Evolutionary conservation across 2,888 invertebrate genomes (phyloP).

Genomic region (Andricus quercusramuli): DNA sequence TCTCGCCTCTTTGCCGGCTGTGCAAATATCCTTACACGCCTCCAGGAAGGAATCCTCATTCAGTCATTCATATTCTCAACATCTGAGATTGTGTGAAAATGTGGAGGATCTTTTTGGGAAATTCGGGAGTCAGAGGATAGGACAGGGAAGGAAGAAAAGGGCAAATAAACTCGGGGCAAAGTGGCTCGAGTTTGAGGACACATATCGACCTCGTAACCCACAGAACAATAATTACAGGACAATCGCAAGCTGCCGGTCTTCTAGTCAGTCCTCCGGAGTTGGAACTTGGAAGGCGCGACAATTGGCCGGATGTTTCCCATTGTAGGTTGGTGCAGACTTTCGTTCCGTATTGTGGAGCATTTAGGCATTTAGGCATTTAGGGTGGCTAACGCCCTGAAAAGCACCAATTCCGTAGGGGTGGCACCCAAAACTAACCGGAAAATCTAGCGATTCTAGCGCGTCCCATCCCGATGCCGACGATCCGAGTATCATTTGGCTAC

Average conservation of each 20-base stretch:
- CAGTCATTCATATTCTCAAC: neutral
- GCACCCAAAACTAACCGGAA: slow-evolving; percentile 61
- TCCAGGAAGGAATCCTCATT: slow-evolving; percentile 15
- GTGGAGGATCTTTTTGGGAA: slow-evolving; percentile 1
- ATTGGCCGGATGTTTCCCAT: slow-evolving; percentile 78
- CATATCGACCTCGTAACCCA: slow-evolving; percentile 59
- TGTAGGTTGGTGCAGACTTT: slow-evolving; percentile 57
- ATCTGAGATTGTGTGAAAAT: slow-evolving; percentile 5
- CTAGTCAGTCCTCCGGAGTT: slow-evolving; percentile 36
- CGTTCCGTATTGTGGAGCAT: slow-evolving; percentile 57
- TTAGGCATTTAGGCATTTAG: slow-evolving; percentile 58
- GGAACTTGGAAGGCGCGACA: slow-evolving; percentile 67
- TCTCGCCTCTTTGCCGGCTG: slow-evolving; percentile 26
- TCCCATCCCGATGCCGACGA: slow-evolving; percentile 36
- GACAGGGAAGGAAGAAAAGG: neutral
- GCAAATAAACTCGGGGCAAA: slow-evolving; percentile 22
- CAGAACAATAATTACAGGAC: slow-evolving; percentile 57
- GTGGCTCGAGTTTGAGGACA: slow-evolving; percentile 6
- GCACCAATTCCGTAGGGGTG: slow-evolving; percentile 57
- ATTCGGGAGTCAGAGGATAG: slow-evolving; percentile 3
- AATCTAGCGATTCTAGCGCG: slow-evolving; percentile 58
- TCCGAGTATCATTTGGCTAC: slow-evolving; percentile 35
- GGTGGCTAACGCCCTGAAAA: slow-evolving; percentile 56
- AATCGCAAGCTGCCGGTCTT: slow-evolving; percentile 50
- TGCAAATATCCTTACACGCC: slow-evolving; percentile 34